Base-by-base conservation (phyloP, 2,888 invertebrate species). In the Ernsta delagoae region DNA sequence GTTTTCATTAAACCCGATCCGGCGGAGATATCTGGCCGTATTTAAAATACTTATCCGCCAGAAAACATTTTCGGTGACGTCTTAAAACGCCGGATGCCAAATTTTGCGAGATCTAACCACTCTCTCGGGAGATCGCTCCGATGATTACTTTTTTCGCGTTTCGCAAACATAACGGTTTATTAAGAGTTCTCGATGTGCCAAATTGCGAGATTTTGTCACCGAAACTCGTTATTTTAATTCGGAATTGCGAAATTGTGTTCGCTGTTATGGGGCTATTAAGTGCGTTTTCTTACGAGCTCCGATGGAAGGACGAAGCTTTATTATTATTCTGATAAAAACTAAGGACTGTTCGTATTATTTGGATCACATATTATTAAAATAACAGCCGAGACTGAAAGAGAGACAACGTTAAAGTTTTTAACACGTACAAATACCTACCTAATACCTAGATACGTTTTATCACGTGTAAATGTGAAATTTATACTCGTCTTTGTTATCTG, bases 1-100 rank as follows among this genome's bases (percentile, higher is more conserved):
- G 85, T 84, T 88, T 88, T 88, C 89, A 87, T 89, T 89, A 88
- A 85, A 83, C 80, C 80, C 83, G 89, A 89, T 88, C 87, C 83
- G 80, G 72, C 75, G 72, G 77, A 85, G 86, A 87, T 86, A 87
- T 39, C 79, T 83, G 83, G 83, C 75, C 79, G 85, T 87, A 86
- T 82, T 89, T 89, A 88, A 45, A 89, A 86, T 78, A 83, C 84
- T 80, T 81, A 83, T 81, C 82, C 80, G 66, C 60, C 54, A 57
- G 61, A 48, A 70, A 66, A 66, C 73, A 74, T 72, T 71, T 74
- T 78, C 75, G 76, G 78, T 68, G 70, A 73, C 71, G 73, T 75
- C 76, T 76, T 75, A 73, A 75, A 73, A 73, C 73, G 71, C 53
- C 53, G 24, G 9, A 54, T 24, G 50, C 50, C 50, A 54, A 54